A percentile compares a stretch with the other conserved stretches of the same genome.
Evolutionary conservation across 2,113 vertebrate species (phyloP).

Genomic region (Geococcyx californianus): DNA sequence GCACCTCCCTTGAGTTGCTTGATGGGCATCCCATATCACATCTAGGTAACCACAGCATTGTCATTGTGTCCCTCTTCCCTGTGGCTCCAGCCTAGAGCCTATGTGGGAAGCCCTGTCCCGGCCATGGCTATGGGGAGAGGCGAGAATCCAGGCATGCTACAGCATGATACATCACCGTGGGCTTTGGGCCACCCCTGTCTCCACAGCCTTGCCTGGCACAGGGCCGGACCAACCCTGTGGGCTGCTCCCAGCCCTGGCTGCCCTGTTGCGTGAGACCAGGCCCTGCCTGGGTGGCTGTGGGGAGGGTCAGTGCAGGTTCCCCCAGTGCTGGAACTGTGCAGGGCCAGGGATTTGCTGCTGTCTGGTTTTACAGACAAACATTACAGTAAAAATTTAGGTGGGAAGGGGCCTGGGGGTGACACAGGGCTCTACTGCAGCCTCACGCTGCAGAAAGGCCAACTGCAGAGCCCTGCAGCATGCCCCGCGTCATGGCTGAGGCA

Average conservation of each 20-base stretch:
- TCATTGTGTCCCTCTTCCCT: neutral
- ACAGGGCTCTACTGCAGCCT: too few relatives aligned
- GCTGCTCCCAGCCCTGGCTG: accelerated
- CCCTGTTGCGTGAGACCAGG: neutral
- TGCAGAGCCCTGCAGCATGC: accelerated
- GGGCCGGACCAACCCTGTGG: neutral
- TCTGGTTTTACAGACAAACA: neutral
- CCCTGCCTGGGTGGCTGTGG: neutral
- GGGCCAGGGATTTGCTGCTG: too few relatives aligned
- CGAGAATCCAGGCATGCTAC: neutral
- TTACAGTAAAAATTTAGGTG: neutral
- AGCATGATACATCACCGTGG: neutral
- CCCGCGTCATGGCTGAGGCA: accelerated
- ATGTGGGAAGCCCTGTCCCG: neutral
- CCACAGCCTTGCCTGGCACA: accelerated
- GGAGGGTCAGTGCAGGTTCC: neutral
- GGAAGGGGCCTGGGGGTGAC: neutral
- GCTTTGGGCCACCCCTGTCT: neutral
- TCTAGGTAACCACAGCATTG: accelerated
- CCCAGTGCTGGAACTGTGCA: neutral
- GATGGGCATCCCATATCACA: neutral
- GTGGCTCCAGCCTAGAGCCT: neutral
- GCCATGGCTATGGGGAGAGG: neutral
- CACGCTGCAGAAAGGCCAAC: too few relatives aligned
- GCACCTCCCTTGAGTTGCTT: neutral